These are phyloP conservation scores for Halictus rubicundus DNA, from an alignment of 1,140 invertebrate genomes.

Conservation along the genomic window DNA sequence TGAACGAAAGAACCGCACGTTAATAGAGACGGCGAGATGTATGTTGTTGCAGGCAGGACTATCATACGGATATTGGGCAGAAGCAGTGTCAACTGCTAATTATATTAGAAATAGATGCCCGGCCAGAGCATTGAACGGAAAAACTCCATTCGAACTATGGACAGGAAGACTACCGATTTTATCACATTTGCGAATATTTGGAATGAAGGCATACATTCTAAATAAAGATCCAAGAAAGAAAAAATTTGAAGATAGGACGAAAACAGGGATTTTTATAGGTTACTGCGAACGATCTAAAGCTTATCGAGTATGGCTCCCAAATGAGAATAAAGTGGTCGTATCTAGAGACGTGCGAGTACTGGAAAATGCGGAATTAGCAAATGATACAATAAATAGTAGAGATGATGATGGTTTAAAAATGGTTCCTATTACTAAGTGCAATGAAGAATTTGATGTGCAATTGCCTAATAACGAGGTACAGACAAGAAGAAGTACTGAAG, in stretches of 20 bases:
- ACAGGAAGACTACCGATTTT: neutral
- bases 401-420: no score
- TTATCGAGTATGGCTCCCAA: no score
- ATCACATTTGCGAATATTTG: constrained; percentile 13
- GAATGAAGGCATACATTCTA: constrained; percentile 16
- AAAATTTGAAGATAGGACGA: constrained; percentile 13
- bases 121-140: neutral
- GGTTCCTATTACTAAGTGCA: no score
- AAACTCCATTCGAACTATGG: constrained; percentile 18
- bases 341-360: no score
- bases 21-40: constrained; percentile 8
- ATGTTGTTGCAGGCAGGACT: constrained; percentile 2
- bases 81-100: constrained; percentile 17
- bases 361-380: no score
- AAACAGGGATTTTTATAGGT: constrained; percentile 19
- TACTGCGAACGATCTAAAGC: neutral
- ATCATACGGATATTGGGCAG: constrained; percentile 1
- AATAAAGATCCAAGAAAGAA: constrained; percentile 7
- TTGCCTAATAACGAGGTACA: no score
- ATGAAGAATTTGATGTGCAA: no score
- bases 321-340: no score
- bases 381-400: no score
- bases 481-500: no score
- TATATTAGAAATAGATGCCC: constrained; percentile 29
- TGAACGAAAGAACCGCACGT: constrained; percentile 1